A percentile compares a stretch with the other conserved stretches of the same genome.
phyloP scores from a whole-genome alignment of 2,888 invertebrate genomes.

The Steinernema hermaphroditum region DNA sequence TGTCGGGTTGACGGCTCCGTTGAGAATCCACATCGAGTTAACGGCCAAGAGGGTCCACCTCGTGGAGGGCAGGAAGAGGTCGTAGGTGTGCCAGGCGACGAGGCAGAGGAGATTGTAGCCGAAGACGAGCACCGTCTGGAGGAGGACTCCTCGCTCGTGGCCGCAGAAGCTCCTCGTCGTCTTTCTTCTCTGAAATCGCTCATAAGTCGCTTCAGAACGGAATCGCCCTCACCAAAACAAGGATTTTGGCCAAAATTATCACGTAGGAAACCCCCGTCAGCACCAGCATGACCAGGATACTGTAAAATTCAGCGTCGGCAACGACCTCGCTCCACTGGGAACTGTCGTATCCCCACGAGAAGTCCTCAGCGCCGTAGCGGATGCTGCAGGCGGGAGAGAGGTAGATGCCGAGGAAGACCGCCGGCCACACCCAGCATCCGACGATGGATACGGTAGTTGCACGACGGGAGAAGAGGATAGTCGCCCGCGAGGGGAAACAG shows the following conservation, averaged over 20 bases:
- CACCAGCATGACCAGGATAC: background rate
- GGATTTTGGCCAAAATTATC: background rate
- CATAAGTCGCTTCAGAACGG: background rate
- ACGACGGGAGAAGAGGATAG: background rate
- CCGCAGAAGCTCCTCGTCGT: background rate
- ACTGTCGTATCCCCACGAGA: background rate
- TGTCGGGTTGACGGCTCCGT: conserved; percentile 21
- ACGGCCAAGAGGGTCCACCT: background rate
- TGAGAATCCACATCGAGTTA: conserved; percentile 18
- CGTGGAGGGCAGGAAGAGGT: background rate
- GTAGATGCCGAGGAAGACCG: background rate
- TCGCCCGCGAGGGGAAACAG: background rate
- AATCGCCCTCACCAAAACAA: background rate
- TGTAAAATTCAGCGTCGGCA: background rate
- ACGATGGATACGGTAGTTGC: conserved; percentile 4
- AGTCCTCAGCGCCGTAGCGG: background rate
- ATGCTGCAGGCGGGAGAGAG: background rate
- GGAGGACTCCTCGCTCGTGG: background rate
- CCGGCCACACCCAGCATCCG: conserved; percentile 11
- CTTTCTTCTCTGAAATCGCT: background rate
- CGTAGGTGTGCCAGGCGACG: conserved; percentile 31
- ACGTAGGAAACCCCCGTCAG: conserved; percentile 7
- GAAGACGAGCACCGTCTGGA: conserved; percentile 12
- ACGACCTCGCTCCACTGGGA: background rate
- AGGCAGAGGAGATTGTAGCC: background rate